Conservation (phyloP, 2,888 invertebrate species). For the Rhingia campestris region DNA sequence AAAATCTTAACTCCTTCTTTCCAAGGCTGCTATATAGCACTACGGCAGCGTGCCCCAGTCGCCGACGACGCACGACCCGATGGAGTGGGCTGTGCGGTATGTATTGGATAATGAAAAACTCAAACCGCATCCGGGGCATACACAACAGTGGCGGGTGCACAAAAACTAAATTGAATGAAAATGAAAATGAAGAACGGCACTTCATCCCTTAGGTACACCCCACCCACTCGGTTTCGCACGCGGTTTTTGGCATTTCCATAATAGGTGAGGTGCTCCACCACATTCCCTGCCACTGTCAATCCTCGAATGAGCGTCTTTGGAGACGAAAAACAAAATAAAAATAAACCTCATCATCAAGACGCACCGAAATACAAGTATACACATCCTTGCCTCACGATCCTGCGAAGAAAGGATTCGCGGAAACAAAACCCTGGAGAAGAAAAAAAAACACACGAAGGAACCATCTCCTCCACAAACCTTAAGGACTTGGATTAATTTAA, state of each 20-base stretch:
- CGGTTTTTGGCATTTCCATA: conserved; percentile 73
- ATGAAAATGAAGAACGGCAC: conserved; percentile 74
- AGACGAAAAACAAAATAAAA: conserved; percentile 46
- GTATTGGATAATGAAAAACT: conserved; percentile 73
- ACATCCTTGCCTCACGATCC: conserved; percentile 58
- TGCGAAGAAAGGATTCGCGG: conserved; percentile 62
- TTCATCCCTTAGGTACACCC: conserved; percentile 56
- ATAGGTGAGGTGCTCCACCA: conserved; percentile 70
- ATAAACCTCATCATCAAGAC: conserved; percentile 64
- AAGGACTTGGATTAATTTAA: conserved; percentile 74
- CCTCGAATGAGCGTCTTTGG: conserved; percentile 54
- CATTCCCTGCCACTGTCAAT: conserved; percentile 54
- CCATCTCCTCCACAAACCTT: conserved; percentile 51
- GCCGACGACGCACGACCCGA: background rate
- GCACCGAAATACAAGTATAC: conserved; percentile 57
- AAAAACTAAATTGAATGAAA: conserved; percentile 74
- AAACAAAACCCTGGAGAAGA: conserved; percentile 52
- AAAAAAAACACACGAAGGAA: conserved; percentile 24
- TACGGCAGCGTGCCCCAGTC: conserved; percentile 61
- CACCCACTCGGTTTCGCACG: conserved; percentile 48
- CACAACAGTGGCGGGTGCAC: conserved; percentile 41
- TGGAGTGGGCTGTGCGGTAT: conserved; percentile 23
- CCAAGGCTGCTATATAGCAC: conserved; percentile 56
- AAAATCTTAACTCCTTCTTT: conserved; percentile 68
- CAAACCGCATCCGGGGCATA: conserved; percentile 58